Evolutionary conservation across 2,888 invertebrate species (phyloP), one percentile per base, ranked within the genome.

Genomic region (Pomacea canaliculata): DNA sequence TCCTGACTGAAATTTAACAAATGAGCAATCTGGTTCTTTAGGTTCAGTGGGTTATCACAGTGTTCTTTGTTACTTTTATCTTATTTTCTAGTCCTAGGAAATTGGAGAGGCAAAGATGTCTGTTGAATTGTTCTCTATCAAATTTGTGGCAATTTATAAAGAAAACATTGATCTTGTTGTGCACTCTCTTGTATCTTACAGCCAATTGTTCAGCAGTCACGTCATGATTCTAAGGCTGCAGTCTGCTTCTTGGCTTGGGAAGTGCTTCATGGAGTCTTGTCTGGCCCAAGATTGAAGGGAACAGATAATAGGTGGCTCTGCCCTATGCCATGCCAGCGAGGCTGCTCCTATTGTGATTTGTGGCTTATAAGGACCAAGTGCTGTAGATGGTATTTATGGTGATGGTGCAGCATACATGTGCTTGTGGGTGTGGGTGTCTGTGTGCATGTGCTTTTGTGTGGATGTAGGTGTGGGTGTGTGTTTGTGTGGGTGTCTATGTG

Each of bases 381-480:
- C 37, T 37, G 37, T 37, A 37, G 37, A 37, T 37, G 37, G 37
- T 37, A 37, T 5, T 37, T 37, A 5, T 37, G 37, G 5, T 37
- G 37, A 37, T 37, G 37, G 37, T 37, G 37, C 37, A 37, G 37
- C 37, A 37, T 37, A 5, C 56, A 13, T 60, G 71, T 12, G 62
- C 8, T 18, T 7, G n/a, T 71, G 63, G 27, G 60, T 59, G 27
- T 7, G 48, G n/a, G 51, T n/a, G 51, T 1, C n/a, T 65, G 65
- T 56, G 56, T 56, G 66, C 19, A 46, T 71, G 71, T 63, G 71
- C 49, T 62, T n/a, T 60, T 13, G n/a, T 71, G 71, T n/a, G 9
- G 23, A 0, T 60, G 59, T 27, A 18, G 5, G 67, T 67, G 67
- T 67, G 46, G 27, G 46, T 67, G 67, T 67, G 67, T 46, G 69